phyloP scores from a whole-genome alignment of 2,797 vertebrate species.

The Siniperca undulata region DNA sequence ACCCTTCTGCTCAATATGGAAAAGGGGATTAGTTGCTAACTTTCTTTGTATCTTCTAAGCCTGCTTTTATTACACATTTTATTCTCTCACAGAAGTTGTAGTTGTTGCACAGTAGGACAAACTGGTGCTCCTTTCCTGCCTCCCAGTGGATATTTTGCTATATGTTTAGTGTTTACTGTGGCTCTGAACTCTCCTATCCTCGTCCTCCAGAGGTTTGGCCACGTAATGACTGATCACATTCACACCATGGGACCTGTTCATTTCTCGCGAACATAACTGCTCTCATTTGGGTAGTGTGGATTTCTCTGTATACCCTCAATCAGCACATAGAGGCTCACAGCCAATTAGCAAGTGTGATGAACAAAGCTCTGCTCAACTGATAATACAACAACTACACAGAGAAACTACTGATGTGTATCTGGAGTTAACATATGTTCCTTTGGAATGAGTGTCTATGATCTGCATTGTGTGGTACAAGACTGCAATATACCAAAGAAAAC shows the following conservation, averaged over 20 bases:
- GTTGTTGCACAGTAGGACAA: conserved; percentile 11
- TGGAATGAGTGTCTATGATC: not conserved
- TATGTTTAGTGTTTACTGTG: conserved; percentile 6
- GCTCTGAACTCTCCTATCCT: not conserved
- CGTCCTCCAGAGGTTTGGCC: conserved; percentile 23
- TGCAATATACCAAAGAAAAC: not conserved
- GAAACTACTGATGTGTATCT: conserved; percentile 1
- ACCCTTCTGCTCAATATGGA: conserved; percentile 43
- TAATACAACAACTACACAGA: not conserved
- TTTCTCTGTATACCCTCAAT: conserved; percentile 12
- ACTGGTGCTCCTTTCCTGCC: conserved; percentile 54
- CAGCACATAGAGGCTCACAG: conserved; percentile 12
- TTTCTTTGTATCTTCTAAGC: conserved; percentile 45
- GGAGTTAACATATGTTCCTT: conserved; percentile 2
- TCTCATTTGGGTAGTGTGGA: conserved; percentile 32
- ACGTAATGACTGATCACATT: conserved; percentile 26
- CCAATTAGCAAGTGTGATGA: conserved; percentile 33
- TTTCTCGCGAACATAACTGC: conserved; percentile 36
- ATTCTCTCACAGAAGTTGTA: conserved; percentile 17
- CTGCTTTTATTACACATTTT: conserved; percentile 41
- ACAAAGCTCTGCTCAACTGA: not conserved
- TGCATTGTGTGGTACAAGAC: not conserved
- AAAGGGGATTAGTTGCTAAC: conserved; percentile 43
- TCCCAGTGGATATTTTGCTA: conserved; percentile 60
- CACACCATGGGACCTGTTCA: not conserved